These are phyloP conservation scores for Theonella swinhoei DNA, from an alignment of 37 sponge, comb jelly and placozoan genomes.

Conservation along the genomic window DNA sequence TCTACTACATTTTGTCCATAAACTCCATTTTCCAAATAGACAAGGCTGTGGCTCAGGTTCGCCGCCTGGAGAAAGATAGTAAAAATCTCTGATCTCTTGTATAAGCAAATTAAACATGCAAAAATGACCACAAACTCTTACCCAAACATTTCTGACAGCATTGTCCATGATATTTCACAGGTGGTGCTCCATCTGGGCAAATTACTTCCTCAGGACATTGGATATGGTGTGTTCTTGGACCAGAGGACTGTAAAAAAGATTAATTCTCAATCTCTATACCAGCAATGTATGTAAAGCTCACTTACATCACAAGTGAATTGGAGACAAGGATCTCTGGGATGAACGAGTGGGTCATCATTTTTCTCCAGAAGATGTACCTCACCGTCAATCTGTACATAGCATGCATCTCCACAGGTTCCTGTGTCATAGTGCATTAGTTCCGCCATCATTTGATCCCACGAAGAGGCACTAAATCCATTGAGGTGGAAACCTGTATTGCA, in stretches of 20 bases:
- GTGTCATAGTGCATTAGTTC: background rate
- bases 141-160: no score
- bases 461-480: background rate
- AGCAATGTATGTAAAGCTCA: no score
- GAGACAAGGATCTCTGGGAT: background rate
- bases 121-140: no score
- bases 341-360: no score
- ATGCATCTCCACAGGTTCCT: background rate
- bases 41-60: no score
- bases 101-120: no score
- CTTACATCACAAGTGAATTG: background rate
- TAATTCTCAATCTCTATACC: background rate
- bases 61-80: no score
- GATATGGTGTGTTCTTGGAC: background rate
- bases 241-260: background rate
- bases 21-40: background rate
- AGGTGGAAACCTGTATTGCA: no score
- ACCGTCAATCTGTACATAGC: background rate
- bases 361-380: no score
- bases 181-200: no score
- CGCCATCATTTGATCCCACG: background rate
- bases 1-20: background rate
- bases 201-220: background rate
- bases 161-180: no score
- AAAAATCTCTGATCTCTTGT: no score